Evolutionary conservation across 2,113 vertebrate species (phyloP).

Genomic region (Anser cygnoides): DNA sequence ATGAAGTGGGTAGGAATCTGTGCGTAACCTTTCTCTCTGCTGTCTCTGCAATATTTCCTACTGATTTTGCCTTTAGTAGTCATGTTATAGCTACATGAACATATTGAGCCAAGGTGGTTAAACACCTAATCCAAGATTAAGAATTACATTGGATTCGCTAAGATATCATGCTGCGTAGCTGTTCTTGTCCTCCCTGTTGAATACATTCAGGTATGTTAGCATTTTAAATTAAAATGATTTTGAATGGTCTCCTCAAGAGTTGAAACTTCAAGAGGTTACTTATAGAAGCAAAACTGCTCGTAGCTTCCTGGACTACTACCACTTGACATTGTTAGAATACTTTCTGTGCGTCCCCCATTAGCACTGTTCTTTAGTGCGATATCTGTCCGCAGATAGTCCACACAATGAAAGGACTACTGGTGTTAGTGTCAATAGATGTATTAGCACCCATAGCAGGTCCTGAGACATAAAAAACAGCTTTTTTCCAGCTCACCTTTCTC

Average conservation of each 20-base stretch:
- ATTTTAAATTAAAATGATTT: not conserved
- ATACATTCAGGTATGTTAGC: not conserved
- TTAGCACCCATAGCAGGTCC: not conserved
- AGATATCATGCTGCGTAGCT: not conserved
- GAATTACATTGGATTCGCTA: not conserved
- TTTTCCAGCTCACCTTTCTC: not conserved
- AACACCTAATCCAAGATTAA: not conserved
- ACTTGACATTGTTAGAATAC: not conserved
- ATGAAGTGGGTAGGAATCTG: not conserved
- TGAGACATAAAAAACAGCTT: not conserved
- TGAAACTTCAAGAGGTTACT: not conserved
- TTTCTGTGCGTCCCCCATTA: not conserved
- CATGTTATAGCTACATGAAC: not conserved
- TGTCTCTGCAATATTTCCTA: not conserved
- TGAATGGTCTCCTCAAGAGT: not conserved
- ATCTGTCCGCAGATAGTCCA: not conserved
- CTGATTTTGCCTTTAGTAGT: not conserved
- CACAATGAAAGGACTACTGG: not conserved
- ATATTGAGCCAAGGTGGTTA: no score
- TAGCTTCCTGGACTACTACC: not conserved
- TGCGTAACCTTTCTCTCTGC: not conserved
- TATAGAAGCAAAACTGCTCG: not conserved
- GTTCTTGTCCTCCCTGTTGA: not conserved
- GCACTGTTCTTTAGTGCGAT: not conserved
- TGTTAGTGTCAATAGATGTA: not conserved